Base-by-base conservation (phyloP, 2,797 vertebrate species). In the Tarsius wallacei region DNA sequence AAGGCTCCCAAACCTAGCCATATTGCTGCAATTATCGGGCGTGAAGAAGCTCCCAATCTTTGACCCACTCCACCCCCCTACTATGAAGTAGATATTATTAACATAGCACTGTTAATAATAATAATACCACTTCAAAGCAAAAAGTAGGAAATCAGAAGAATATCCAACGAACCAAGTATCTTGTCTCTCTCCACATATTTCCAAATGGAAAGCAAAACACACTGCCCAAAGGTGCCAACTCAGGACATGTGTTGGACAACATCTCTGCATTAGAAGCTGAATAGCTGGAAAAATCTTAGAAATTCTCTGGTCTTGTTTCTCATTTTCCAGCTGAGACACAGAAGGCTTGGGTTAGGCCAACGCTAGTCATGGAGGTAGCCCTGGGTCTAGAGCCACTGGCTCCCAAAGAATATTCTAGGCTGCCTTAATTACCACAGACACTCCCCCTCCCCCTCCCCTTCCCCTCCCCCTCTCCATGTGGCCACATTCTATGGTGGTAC, bases 281-380 rank as follows among this genome's bases (percentile, higher is more conserved):
- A 87, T 11, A 73, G 7, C 57, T 66, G 31, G 57, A 92, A 88
- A 94, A 76, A 53, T 70, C 57, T 82, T 85, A 42, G 47, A 74
- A 78, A 86, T 78, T 84, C 63, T 77, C 82, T 80, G 11, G 7
- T 87, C 87, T 55, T 47, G 22, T n/a, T 91, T 61, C 51, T 78
- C 31, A 24, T 77, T 94, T 93, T 89, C 47, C 64, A 94, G 31
- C 53, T 57, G 17, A 86, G 26, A 78, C 24, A 70, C 28, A 24
- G 24, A 76, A 87, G 49, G 3, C 19, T 53, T 83, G 31, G 31
- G 19, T 36, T 86, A 82, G 93, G 63, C 11, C 33, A 51, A 85
- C 3, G 42, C 3, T 21, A 88, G 36, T 42, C 82, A 17, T 22
- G 19, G 26, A 28, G 31, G 21, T n/a, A 81, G 24, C 12, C 17